Conservation (phyloP, 2,113 vertebrate genomes). For the Paramisgurnus dabryanus region DNA sequence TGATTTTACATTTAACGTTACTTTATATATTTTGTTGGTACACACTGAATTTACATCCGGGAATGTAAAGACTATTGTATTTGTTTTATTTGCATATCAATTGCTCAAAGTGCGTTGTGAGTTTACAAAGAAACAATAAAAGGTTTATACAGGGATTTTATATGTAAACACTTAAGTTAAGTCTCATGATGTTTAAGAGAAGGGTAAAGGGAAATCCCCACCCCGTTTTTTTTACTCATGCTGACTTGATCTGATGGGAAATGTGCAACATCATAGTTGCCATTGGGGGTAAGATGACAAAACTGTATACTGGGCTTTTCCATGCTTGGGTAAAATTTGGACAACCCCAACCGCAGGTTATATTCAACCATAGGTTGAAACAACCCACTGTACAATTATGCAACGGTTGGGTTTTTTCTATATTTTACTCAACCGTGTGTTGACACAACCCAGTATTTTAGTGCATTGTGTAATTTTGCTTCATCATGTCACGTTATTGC, state of each 20-base stretch:
- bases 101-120: neutral
- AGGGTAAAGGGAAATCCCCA: constrained; percentile 51
- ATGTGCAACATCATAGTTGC: constrained; percentile 39
- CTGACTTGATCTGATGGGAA: constrained; percentile 39
- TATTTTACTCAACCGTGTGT: too few species aligned
- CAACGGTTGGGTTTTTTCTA: too few species aligned
- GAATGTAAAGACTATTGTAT: neutral
- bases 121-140: neutral
- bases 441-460: too few species aligned
- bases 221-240: constrained; percentile 20
- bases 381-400: too few species aligned
- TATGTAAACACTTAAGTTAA: neutral
- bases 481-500: neutral
- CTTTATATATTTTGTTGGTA: neutral
- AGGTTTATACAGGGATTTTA: neutral
- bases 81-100: neutral
- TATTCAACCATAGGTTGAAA: too few species aligned
- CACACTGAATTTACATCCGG: constrained; percentile 21
- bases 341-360: too few species aligned
- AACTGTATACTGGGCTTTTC: neutral
- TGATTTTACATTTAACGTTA: neutral
- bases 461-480: too few species aligned
- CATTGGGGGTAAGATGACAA: constrained; percentile 5
- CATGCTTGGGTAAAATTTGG: too few species aligned
- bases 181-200: constrained; percentile 1